Base-by-base conservation (phyloP, 2,888 invertebrate species). In the Heterodera filipjevi region DNA sequence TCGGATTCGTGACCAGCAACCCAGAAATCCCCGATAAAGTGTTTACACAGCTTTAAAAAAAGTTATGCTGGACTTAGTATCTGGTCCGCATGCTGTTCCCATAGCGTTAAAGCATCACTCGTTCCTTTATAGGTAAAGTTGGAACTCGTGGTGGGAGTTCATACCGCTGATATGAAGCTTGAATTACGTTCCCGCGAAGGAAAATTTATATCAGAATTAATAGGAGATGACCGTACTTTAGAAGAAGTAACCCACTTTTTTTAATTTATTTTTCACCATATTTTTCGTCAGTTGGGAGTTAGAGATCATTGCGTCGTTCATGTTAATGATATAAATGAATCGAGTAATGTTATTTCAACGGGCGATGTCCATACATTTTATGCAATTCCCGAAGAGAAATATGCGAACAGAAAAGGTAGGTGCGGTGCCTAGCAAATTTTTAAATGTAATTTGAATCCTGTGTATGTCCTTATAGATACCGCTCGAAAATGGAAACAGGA, bases 401-500 rank as follows among this genome's bases (percentile, higher is more conserved):
- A 79, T 46, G 59, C 66, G 30, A 71, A 53, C 35, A 77, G 79
- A 46, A 79, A 77, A 78, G 79, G 79, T 39, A 19, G 10, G 53
- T n/a, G n/a, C n/a, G n/a, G n/a, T 30, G 22, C 32, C 2, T 27
- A 46, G n/a, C 64, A 32, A 44, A 32, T 49, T 76, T 16, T 64
- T n/a, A n/a, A n/a, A n/a, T n/a, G n/a, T n/a, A n/a, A n/a, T n/a
- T n/a, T n/a, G n/a, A n/a, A n/a, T n/a, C n/a, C n/a, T n/a, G n/a
- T 33, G 10, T 16, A 35, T 32, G 10, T n/a, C 16, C 33, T 33
- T 79, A 78, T 68, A 79, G 79, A 78, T 68, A 78, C 46, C 27
- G 79, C 64, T 2, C 32, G 79, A 33, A 79, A 79, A 35, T 79
- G 79, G 79, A 79, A 71, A 68, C 77, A 77, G 14, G 72, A 79